Evolutionary conservation across 2,888 invertebrate species (phyloP).

Genomic region (Cyaniris semiargus): DNA sequence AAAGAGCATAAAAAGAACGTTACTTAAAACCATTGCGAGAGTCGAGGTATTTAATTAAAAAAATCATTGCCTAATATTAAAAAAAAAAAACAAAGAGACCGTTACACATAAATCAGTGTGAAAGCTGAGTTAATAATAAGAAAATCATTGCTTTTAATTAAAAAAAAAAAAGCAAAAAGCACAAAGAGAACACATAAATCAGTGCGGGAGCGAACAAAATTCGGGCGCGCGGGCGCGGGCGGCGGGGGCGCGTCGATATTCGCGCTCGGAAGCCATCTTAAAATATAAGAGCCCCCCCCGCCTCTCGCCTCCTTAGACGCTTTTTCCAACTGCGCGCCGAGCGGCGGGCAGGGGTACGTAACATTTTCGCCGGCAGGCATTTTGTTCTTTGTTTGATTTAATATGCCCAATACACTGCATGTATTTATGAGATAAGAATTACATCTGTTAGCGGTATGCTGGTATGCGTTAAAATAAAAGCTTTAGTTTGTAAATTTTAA

Average conservation of each 20-base stretch:
- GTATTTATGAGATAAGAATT: too few relatives aligned
- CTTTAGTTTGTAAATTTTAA: too few relatives aligned
- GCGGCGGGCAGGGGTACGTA: constrained; percentile 51
- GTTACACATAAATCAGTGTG: constrained; percentile 44
- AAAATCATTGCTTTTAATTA: not conserved
- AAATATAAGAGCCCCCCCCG: constrained; percentile 69
- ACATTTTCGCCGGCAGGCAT: constrained; percentile 52
- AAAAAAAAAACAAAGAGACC: constrained; percentile 20
- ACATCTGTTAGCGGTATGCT: too few relatives aligned
- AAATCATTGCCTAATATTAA: not conserved
- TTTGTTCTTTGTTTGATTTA: constrained; percentile 10
- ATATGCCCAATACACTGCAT: too few relatives aligned
- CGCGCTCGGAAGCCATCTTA: constrained; percentile 79
- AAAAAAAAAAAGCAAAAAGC: constrained; percentile 1
- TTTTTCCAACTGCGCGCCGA: constrained; percentile 66
- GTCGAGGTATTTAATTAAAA: too few relatives aligned
- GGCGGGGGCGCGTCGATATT: constrained; percentile 69
- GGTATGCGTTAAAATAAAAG: too few relatives aligned
- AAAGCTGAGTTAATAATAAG: not conserved
- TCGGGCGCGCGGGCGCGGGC: constrained; percentile 53
- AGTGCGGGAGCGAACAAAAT: constrained; percentile 51
- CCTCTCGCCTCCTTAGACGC: constrained; percentile 69
- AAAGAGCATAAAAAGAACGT: not conserved
- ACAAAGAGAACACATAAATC: constrained; percentile 41
- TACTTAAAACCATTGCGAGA: not conserved